phyloP scores from a whole-genome alignment of 2,888 invertebrate genomes.

The Chloromyia formosa region DNA sequence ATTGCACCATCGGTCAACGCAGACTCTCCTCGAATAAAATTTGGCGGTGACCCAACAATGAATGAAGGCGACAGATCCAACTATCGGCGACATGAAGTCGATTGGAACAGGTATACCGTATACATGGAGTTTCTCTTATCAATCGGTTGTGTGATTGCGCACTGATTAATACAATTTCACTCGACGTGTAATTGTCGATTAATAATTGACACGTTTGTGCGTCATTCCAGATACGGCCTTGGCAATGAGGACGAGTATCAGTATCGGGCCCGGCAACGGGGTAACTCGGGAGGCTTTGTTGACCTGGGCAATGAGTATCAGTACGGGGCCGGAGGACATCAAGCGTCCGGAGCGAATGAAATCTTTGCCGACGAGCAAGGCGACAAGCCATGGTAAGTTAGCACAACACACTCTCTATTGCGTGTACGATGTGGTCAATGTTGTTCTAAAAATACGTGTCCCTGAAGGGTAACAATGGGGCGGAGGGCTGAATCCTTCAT shows the following conservation, averaged over 20 bases:
- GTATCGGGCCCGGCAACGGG: slow-evolving; percentile 67
- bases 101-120: slow-evolving; percentile 60
- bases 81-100: slow-evolving; percentile 55
- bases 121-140: not conserved
- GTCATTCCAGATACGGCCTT: slow-evolving; percentile 58
- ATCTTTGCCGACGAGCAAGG: slow-evolving; percentile 92
- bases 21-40: slow-evolving; percentile 55
- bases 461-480: no score
- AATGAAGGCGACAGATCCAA: slow-evolving; percentile 35
- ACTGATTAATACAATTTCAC: not conserved
- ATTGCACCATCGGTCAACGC: no score
- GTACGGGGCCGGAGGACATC: slow-evolving; percentile 83
- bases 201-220: not conserved
- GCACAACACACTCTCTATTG: no score
- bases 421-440: no score
- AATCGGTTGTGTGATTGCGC: not conserved
- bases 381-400: slow-evolving; percentile 62
- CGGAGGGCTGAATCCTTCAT: no score
- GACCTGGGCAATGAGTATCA: slow-evolving; percentile 79
- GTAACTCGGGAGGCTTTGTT: slow-evolving; percentile 78
- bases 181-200: no score
- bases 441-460: no score
- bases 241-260: slow-evolving; percentile 61
- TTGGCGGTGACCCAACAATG: slow-evolving; percentile 49
- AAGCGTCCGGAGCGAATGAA: slow-evolving; percentile 88